phyloP scores from a whole-genome alignment of 1,140 invertebrate genomes.

The Hyles vespertilio region DNA sequence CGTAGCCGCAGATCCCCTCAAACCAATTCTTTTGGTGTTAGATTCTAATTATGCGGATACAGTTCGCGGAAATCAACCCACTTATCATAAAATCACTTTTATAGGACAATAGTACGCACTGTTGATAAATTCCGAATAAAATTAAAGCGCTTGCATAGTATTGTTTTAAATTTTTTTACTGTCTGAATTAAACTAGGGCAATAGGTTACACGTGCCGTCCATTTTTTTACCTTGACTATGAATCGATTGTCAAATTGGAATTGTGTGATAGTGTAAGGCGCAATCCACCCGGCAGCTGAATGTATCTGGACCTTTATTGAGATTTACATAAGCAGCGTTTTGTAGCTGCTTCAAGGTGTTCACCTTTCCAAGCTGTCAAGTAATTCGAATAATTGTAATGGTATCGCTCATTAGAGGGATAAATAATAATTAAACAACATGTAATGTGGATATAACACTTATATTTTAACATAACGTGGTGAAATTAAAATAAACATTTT shows the following conservation, averaged over 20 bases:
- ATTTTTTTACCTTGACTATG: no score
- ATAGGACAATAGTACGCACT: conserved; percentile 18
- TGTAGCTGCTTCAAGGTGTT: conserved; percentile 7
- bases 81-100: conserved; percentile 47
- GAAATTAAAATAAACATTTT: conserved; percentile 71
- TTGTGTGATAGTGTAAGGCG: no score
- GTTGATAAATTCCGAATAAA: no score
- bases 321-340: conserved; percentile 1
- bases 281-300: no score
- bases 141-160: no score
- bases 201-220: no score
- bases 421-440: conserved; percentile 32
- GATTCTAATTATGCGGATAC: conserved; percentile 46
- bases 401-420: no score
- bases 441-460: conserved; percentile 68
- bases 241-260: no score
- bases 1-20: conserved; percentile 29
- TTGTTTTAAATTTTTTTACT: no score
- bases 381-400: no score
- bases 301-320: no score
- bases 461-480: conserved; percentile 71
- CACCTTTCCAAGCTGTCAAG: conserved; percentile 12
- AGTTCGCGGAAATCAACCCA: conserved; percentile 25
- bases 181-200: no score
- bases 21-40: conserved; percentile 30